Conservation (phyloP, 2,797 vertebrate species). For the Labroides dimidiatus region DNA sequence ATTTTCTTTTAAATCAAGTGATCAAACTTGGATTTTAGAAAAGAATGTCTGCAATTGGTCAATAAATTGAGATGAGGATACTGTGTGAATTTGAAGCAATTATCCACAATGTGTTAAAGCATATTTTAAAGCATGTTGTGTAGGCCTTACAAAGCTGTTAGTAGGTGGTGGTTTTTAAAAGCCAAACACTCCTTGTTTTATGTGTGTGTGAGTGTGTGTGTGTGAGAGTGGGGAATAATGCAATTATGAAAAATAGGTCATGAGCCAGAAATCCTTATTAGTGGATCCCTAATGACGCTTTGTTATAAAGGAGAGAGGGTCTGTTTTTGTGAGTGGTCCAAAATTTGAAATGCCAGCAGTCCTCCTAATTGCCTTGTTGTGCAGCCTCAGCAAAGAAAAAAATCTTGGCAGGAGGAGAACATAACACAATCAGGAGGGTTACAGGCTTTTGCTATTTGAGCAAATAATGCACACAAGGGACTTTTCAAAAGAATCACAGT, state of each 20-base stretch:
- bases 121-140: conserved; percentile 30
- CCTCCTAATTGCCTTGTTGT: conserved; percentile 68
- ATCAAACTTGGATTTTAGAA: conserved; percentile 1
- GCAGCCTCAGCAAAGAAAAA: conserved; percentile 69
- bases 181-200: conserved; percentile 41
- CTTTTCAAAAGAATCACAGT: conserved; percentile 55
- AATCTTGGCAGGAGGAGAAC: conserved; percentile 59
- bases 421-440: conserved; percentile 62
- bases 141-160: conserved; percentile 24
- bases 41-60: neutral
- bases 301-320: conserved; percentile 45
- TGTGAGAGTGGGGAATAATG: neutral
- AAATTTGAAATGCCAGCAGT: conserved; percentile 71
- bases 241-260: conserved; percentile 45
- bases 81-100: conserved; percentile 12
- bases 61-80: conserved; percentile 9
- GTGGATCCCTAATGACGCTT: conserved; percentile 48
- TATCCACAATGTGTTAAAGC: conserved; percentile 16
- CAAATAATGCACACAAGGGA: conserved; percentile 64
- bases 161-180: conserved; percentile 32
- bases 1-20: neutral
- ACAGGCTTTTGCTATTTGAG: conserved; percentile 49
- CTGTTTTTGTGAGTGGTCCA: conserved; percentile 58
- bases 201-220: conserved; percentile 22
- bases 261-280: conserved; percentile 60